phyloP scores from a whole-genome alignment of 2,797 vertebrate species.

The Diceros bicornis region DNA sequence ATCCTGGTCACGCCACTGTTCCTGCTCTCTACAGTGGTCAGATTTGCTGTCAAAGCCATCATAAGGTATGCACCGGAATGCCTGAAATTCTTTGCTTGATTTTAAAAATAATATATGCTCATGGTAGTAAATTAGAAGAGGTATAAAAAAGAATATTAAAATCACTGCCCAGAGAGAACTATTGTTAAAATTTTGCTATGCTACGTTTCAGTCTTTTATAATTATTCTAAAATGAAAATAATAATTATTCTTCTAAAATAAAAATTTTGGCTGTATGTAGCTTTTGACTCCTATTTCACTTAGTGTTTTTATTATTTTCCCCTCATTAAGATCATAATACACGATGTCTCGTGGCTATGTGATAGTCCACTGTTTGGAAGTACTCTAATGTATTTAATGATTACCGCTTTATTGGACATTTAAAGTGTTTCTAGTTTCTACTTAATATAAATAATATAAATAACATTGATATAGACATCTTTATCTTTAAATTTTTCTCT shows the following conservation, averaged over 20 bases:
- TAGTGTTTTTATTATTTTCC: neutral
- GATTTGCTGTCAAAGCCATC: constrained; percentile 98
- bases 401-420: neutral
- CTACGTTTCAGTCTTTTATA: neutral
- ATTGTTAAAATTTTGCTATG: neutral
- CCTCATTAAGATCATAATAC: neutral
- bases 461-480: neutral
- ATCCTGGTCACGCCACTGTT: constrained; percentile 98
- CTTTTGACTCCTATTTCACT: neutral
- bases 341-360: neutral
- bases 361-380: neutral
- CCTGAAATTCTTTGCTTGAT: neutral
- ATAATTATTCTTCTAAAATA: neutral
- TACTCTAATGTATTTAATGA: neutral
- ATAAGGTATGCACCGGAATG: constrained; percentile 91
- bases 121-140: neutral
- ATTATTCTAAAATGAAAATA: neutral
- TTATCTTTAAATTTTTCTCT: constrained; percentile 29
- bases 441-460: neutral
- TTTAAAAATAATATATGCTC: neutral
- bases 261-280: neutral
- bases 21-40: constrained; percentile 97
- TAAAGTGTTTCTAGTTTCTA: neutral
- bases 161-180: neutral
- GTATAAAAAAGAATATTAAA: neutral